These are phyloP conservation scores for Dendrophyllia cribrosa DNA, from an alignment of 64 coral and sea anemone species.

Conservation along the genomic window DNA sequence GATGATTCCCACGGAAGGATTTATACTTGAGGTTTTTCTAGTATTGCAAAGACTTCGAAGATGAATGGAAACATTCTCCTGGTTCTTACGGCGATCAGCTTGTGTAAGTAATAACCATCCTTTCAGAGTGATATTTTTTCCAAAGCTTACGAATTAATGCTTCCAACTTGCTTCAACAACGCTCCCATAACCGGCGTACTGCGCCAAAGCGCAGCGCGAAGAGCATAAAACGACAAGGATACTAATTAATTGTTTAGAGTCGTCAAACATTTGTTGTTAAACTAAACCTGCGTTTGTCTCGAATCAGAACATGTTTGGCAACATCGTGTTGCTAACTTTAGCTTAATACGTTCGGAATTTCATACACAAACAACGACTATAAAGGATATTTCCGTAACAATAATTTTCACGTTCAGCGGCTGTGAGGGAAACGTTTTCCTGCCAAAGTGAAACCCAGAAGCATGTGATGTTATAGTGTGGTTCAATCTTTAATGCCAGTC, in stretches of 20 bases:
- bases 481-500: no score
- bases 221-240: no score
- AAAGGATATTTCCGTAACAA: neutral
- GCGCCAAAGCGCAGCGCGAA: no score
- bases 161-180: neutral
- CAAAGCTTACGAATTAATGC: neutral
- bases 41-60: neutral
- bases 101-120: neutral
- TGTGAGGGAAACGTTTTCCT: no score
- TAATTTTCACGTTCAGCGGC: neutral
- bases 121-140: no score
- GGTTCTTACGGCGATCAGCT: neutral
- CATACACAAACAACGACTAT: neutral
- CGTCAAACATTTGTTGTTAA: neutral
- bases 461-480: no score
- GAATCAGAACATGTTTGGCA: neutral
- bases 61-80: slow-evolving; percentile 2
- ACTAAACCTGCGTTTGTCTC: neutral
- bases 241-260: neutral
- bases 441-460: no score
- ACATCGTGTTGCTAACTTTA: neutral
- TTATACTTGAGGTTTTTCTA: neutral
- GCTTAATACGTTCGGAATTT: slow-evolving; percentile 8
- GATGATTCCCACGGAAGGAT: neutral
- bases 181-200: no score